phyloP scores from a whole-genome alignment of 2,113 vertebrate genomes.

The Laticauda colubrina region DNA sequence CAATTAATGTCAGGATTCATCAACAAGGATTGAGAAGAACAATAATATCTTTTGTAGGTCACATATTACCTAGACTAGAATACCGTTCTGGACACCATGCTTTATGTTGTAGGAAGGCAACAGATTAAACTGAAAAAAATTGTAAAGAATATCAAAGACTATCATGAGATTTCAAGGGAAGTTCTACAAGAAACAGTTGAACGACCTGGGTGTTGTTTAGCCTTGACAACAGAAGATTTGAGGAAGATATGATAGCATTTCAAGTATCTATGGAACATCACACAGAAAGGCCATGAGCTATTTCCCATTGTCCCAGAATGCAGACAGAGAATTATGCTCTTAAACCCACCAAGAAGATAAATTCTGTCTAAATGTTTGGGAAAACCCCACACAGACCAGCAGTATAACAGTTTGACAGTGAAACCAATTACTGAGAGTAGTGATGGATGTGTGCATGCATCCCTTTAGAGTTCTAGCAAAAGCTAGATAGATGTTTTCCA shows the following conservation, averaged over 20 bases:
- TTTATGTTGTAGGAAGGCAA: neutral
- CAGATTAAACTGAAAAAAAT: neutral
- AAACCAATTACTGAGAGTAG: neutral
- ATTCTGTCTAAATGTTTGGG: neutral
- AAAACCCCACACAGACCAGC: neutral
- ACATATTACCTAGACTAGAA: neutral
- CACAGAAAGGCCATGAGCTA: neutral
- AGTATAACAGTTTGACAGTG: neutral
- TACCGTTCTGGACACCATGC: neutral
- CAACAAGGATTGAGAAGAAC: neutral
- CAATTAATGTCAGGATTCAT: neutral
- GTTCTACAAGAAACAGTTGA: neutral
- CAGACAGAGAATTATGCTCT: neutral
- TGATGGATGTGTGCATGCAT: neutral
- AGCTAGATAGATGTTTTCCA: neutral
- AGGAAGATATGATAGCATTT: neutral
- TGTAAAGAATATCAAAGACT: neutral
- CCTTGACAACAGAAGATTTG: neutral
- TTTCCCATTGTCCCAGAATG: neutral
- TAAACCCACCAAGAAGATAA: neutral
- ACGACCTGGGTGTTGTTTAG: neutral
- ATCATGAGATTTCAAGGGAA: neutral
- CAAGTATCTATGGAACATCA: neutral
- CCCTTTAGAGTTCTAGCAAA: neutral
- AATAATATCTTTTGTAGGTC: neutral